These are phyloP conservation scores for Drosophila fungiperda DNA, from an alignment of 2,888 invertebrate species.

Conservation along the genomic window DNA sequence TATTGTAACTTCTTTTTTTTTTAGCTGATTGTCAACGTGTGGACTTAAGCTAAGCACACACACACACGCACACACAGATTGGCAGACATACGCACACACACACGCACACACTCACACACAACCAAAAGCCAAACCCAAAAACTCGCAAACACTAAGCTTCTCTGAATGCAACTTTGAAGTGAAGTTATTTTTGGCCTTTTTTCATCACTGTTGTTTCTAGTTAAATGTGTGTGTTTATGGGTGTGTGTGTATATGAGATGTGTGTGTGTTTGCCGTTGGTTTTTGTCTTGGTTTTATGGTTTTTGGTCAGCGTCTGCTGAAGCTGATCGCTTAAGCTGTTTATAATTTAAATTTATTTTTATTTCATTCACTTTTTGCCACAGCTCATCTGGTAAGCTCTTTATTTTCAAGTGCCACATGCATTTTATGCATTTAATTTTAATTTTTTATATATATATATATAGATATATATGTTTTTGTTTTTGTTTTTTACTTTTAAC, in stretches of 20 bases:
- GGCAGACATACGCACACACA: background rate
- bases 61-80: slow-evolving; percentile 12
- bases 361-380: slow-evolving; percentile 40
- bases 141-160: slow-evolving; percentile 66
- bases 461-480: background rate
- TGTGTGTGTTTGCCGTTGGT: slow-evolving; percentile 18
- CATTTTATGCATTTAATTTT: slow-evolving; percentile 38
- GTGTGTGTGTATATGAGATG: slow-evolving; percentile 1
- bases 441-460: no score
- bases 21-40: slow-evolving; percentile 45
- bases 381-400: slow-evolving; percentile 39
- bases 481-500: background rate
- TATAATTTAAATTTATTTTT: slow-evolving; percentile 66
- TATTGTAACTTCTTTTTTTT: slow-evolving; percentile 58
- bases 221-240: background rate
- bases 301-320: slow-evolving; percentile 50
- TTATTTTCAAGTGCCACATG: slow-evolving; percentile 39
- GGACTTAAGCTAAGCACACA: slow-evolving; percentile 38
- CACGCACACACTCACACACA: slow-evolving; percentile 13
- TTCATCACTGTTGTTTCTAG: slow-evolving; percentile 44
- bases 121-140: slow-evolving; percentile 61
- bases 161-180: slow-evolving; percentile 69
- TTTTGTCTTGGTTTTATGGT: slow-evolving; percentile 75
- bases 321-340: slow-evolving; percentile 69
- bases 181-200: slow-evolving; percentile 50